Evolutionary conservation across 2,797 vertebrate genomes (phyloP), one percentile per base, ranked within the genome.

Genomic region (Petrocephalus sullivani): DNA sequence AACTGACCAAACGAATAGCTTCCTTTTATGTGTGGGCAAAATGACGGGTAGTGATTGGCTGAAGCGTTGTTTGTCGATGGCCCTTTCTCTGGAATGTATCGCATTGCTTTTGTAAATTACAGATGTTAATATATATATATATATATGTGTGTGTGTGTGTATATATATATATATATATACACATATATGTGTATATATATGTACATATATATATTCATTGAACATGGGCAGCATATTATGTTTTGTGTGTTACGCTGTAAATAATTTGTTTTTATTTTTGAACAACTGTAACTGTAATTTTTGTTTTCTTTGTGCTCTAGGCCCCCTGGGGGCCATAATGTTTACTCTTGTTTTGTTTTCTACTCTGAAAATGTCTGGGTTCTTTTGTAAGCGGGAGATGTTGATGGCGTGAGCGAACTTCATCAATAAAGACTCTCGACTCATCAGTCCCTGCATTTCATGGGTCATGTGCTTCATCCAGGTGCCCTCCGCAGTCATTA

Each of bases 361-460:
- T 51, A 83, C 87, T 94, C 94, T 94, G 93, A 94, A 93, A 94
- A 94, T 91, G 92, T 96, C 94, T 94, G 94, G 10, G 4, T 61
- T 95, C 90, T 96, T 96, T 96, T 96, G 94, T 96, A 96, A 96
- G 90, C 91, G 75, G 90, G 93, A 95, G 95, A 94, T 93, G 92
- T 93, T 94, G 93, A 94, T 92, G 92, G 92, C 93, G 92, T 93
- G 92, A 94, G 94, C 95, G 94, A 94, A 95, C 93, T 93, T 95
- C 92, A 93, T 95, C 93, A 94, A 95, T 94, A 95, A 95, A 95
- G 95, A 94, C 91, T 93, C 92, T 93, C 91, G 93, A 93, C 46
- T 23, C 60, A 71, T 88, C 61, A 75, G 51, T 71, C 60, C 60
- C 67, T 53, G 49, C 49, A 19, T 67, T 56, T 4, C 2, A 1